Base-by-base conservation (phyloP, 2,888 invertebrate genomes). In the Resseliella maxima region DNA sequence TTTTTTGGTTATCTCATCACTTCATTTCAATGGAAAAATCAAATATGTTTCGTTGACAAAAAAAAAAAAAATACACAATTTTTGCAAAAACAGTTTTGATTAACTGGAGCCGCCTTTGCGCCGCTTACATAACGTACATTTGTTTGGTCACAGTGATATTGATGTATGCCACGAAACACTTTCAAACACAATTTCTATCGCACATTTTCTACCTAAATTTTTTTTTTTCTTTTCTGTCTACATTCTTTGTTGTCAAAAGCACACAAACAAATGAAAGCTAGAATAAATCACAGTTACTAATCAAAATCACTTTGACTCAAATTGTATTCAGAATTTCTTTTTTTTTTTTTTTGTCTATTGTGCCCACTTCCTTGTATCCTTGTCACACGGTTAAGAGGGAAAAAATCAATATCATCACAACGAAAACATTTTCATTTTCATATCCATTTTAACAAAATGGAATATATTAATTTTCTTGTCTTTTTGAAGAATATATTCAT, bases 101-200 rank as follows among this genome's bases (percentile, higher is more conserved):
- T 83, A 83, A 83, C 83, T 83, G 83, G 38, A 83, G 38, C 83
- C 83, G 83, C 38, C 83, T 83, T n/a, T 38, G 38, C 36, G 41
- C 83, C 83, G n/a, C 83, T 83, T 83, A 83, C 38, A 38, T 83
- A 83, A 83, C 83, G 50, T 15, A 15, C 0, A 31, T 72, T 72
- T 72, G 31, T 72, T 72, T 72, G 31, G 72, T 72, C 15, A 15
- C 72, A 72, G n/a, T 31, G 12, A 15, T 31, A 59, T 31, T 12
- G 15, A 72, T 31, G 31, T 50, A n/a, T 35, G 31, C 31, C 31
- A 72, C 18, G 72, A 59, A 27, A 72, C n/a, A 72, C 31, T 15
- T 59, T 59, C 59, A 59, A 59, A 59, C 15, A 59, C 59, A 8
- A 3, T 59, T n/a, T 24, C 27, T 24, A 59, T 5, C 50, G n/a